Percentiles rank a stretch among this genome's conserved stretches.
Evolutionary conservation across 2,797 vertebrate species (phyloP).

Genomic region (Notamacropus eugenii): DNA sequence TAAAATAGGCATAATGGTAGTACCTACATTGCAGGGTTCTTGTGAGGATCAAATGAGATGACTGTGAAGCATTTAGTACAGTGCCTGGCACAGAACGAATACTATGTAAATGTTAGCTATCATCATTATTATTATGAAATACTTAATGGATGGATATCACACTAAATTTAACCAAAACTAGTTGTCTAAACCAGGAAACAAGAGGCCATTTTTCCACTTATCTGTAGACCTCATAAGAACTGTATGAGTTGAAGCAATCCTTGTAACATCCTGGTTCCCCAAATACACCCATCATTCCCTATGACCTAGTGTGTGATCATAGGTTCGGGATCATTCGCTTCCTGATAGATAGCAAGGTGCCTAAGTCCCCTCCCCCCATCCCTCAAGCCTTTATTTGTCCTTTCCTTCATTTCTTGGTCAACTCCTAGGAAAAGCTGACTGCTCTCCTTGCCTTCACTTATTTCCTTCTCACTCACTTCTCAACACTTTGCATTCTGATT

Average conservation of each 20-base stretch:
- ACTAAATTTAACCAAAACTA: not conserved
- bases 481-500: not conserved
- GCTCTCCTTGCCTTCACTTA: not conserved
- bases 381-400: not conserved
- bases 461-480: not conserved
- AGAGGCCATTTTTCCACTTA: not conserved
- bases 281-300: not conserved
- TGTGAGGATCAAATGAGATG: not conserved
- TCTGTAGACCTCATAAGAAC: too few relatives aligned
- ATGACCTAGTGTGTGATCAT: not conserved
- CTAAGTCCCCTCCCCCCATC: not conserved
- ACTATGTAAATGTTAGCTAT: not conserved
- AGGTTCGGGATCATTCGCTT: not conserved
- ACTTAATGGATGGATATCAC: not conserved
- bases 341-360: not conserved
- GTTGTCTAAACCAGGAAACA: not conserved
- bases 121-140: not conserved
- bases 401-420: not conserved
- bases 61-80: not conserved
- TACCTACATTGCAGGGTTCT: not conserved
- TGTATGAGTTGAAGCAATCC: too few relatives aligned
- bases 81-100: not conserved
- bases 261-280: not conserved
- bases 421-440: not conserved
- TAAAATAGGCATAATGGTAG: not conserved